Evolutionary conservation across 2,888 invertebrate genomes (phyloP).

Genomic region (Andricus curvator): DNA sequence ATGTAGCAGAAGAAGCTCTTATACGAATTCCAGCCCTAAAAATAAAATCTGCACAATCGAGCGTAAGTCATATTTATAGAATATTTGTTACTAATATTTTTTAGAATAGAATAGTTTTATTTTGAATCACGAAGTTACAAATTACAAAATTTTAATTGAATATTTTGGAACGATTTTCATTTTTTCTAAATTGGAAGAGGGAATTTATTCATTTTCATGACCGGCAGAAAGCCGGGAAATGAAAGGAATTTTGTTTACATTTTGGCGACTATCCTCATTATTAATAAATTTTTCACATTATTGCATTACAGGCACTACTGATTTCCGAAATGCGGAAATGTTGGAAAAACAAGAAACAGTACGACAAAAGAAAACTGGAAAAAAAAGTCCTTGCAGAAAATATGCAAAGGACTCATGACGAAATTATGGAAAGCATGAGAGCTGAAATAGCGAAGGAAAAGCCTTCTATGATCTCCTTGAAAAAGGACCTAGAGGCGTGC

Average conservation of each 20-base stretch:
- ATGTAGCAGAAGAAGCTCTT: constrained; percentile 1
- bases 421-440: constrained; percentile 9
- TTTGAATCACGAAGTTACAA: no score
- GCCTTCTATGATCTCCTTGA: neutral
- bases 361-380: neutral
- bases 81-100: no score
- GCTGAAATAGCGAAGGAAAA: neutral
- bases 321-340: neutral
- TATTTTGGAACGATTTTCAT: no score
- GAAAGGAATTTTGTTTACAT: no score
- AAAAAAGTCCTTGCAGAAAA: neutral
- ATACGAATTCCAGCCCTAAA: neutral
- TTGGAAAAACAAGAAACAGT: neutral
- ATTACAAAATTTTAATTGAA: no score
- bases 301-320: no score
- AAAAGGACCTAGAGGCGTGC: neutral
- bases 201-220: no score
- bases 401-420: neutral
- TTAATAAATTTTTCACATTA: no score
- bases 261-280: no score
- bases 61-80: neutral
- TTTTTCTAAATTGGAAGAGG: no score
- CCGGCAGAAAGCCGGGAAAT: no score
- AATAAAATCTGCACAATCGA: constrained; percentile 11
- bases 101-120: no score